These are phyloP conservation scores for Anoplius nigerrimus DNA, from an alignment of 2,888 invertebrate species.

Conservation along the genomic window DNA sequence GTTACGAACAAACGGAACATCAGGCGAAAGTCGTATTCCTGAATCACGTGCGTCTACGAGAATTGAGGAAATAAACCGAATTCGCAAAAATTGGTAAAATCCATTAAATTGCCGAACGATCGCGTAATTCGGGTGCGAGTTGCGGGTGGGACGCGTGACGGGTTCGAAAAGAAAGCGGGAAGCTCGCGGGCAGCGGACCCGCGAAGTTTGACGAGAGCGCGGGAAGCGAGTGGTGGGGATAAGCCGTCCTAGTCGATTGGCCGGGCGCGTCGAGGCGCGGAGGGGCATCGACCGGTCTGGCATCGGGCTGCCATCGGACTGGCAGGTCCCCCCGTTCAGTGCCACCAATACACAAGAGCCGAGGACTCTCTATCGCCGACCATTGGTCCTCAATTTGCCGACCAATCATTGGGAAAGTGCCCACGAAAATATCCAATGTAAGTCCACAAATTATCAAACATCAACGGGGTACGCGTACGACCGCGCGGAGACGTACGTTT, in stretches of 20 bases:
- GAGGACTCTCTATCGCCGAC: constrained; percentile 82
- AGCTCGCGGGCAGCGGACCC: constrained; percentile 30
- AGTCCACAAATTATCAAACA: constrained; percentile 84
- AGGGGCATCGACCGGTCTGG: constrained; percentile 71
- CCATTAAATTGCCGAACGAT: too few relatives aligned
- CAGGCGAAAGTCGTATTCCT: too few relatives aligned
- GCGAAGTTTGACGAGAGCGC: constrained; percentile 54
- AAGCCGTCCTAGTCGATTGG: constrained; percentile 59
- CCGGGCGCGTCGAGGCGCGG: constrained; percentile 51
- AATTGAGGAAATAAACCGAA: too few relatives aligned
- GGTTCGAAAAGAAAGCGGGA: constrained; percentile 34
- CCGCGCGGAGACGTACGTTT: constrained; percentile 47
- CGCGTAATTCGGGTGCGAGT: background rate
- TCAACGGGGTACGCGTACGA: constrained; percentile 52
- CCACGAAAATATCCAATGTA: constrained; percentile 84
- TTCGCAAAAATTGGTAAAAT: too few relatives aligned
- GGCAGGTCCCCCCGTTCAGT: constrained; percentile 76
- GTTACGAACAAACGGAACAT: too few relatives aligned
- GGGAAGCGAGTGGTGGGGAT: constrained; percentile 49
- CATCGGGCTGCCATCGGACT: constrained; percentile 70
- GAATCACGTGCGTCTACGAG: too few relatives aligned
- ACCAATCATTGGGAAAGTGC: constrained; percentile 93
- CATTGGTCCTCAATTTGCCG: constrained; percentile 90
- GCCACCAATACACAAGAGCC: constrained; percentile 85
- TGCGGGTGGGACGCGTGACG: background rate